These are phyloP conservation scores for Steatornis caripensis DNA, from an alignment of 2,113 vertebrate species.

Conservation along the genomic window DNA sequence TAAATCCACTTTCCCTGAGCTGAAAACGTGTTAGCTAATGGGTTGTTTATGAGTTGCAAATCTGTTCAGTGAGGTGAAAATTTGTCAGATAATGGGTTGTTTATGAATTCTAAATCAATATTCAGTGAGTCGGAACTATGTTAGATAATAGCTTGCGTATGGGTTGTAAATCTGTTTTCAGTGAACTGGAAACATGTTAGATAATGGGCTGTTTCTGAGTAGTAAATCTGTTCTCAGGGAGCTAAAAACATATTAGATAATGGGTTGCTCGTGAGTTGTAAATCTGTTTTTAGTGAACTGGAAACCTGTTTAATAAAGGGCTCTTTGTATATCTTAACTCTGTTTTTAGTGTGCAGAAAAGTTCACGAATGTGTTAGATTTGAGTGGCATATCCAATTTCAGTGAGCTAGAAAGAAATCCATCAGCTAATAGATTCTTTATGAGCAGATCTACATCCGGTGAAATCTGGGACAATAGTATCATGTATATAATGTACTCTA, in stretches of 20 bases:
- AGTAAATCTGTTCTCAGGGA: conserved; percentile 78
- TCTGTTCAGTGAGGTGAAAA: conserved; percentile 75
- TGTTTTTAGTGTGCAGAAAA: neutral
- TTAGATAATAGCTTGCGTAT: conserved; percentile 77
- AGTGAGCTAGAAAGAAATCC: neutral
- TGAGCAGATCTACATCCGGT: neutral
- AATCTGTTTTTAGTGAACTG: conserved; percentile 70
- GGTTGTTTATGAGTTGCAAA: conserved; percentile 70
- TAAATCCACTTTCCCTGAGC: conserved; percentile 67
- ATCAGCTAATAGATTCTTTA: neutral
- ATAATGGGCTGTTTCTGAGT: conserved; percentile 72
- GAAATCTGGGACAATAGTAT: neutral
- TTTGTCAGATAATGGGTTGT: conserved; percentile 79
- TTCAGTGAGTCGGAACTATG: conserved; percentile 78
- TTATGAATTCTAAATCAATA: conserved; percentile 84
- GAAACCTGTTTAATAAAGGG: conserved; percentile 61
- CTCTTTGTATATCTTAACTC: conserved; percentile 44
- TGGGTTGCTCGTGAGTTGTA: conserved; percentile 64
- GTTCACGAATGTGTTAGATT: neutral
- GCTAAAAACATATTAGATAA: conserved; percentile 71
- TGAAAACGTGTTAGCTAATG: conserved; percentile 68
- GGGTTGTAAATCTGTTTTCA: conserved; percentile 80
- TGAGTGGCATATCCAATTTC: conserved; percentile 27
- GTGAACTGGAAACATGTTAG: conserved; percentile 77
- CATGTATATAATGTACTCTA: neutral